Percentiles rank a stretch among this genome's conserved stretches.
These are phyloP conservation scores for Petrosia ficiformis DNA, from an alignment of 37 sponge, comb jelly and placozoan genomes.

Conservation along the genomic window DNA sequence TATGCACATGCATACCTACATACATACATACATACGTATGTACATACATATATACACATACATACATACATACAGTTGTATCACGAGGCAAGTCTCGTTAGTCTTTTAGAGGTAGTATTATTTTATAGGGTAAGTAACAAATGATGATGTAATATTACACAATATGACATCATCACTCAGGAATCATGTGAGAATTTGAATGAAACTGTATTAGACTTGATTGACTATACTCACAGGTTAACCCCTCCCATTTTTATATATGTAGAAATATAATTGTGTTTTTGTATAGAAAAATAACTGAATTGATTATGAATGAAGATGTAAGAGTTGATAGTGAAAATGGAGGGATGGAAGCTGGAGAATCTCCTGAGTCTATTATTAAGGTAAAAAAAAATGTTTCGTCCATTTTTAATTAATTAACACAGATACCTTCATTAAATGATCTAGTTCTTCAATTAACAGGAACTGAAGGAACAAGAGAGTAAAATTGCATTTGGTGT, in stretches of 20 bases:
- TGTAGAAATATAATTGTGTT: too few species aligned
- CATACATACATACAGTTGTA: conserved; percentile 38
- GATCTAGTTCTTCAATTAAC: not conserved
- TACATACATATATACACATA: not conserved
- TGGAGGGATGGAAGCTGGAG: not conserved
- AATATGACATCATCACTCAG: conserved; percentile 4
- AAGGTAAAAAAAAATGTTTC: not conserved
- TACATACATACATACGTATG: not conserved
- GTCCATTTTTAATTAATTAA: not conserved
- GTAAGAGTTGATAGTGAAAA: not conserved
- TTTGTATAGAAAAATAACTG: not conserved
- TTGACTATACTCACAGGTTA: conserved; percentile 76
- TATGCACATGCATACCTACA: too few species aligned
- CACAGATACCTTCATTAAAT: not conserved
- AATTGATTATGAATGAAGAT: not conserved
- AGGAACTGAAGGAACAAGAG: conserved; percentile 58
- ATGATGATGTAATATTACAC: not conserved
- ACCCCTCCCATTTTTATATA: too few species aligned
- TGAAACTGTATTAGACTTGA: conserved; percentile 48
- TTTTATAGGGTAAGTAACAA: conserved; percentile 52
- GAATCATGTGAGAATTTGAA: conserved; percentile 60
- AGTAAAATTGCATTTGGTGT: conserved; percentile 35
- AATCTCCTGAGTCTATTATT: not conserved
- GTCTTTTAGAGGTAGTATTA: conserved; percentile 68
- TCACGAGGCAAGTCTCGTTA: conserved; percentile 64